A percentile compares a stretch with the other conserved stretches of the same genome.
Conservation (phyloP, 2,797 vertebrate genomes). For the Falco rusticolus region DNA sequence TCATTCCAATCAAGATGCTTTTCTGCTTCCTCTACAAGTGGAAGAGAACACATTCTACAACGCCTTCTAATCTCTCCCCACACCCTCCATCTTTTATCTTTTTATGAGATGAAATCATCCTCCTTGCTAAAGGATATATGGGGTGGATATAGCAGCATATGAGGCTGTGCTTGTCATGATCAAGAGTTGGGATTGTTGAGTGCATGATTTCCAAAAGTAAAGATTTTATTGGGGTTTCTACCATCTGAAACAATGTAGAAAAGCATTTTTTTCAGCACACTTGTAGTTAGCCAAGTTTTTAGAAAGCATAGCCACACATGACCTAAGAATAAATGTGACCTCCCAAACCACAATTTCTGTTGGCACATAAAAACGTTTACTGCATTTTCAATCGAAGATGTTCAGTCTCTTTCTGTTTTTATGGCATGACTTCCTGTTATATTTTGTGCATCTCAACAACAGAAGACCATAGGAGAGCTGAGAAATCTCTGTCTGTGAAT, state of each 20-base stretch:
- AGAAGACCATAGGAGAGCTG: neutral
- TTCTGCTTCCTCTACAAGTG: neutral
- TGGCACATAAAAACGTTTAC: neutral
- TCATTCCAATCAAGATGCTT: neutral
- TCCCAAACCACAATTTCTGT: neutral
- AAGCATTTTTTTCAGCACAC: neutral
- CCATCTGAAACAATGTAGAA: neutral
- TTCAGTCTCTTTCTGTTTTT: neutral
- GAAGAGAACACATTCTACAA: neutral
- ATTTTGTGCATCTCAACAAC: neutral
- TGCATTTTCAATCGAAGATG: neutral
- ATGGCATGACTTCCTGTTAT: neutral
- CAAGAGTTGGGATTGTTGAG: neutral
- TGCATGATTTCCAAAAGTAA: neutral
- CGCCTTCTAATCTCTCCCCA: neutral
- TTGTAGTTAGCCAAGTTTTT: neutral
- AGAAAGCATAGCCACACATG: neutral
- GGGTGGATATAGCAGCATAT: neutral
- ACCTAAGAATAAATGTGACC: neutral
- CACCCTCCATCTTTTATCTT: neutral
- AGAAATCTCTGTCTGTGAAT: neutral
- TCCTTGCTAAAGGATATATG: neutral
- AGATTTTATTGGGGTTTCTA: neutral
- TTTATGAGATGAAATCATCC: neutral
- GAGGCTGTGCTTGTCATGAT: neutral